These are phyloP conservation scores for Dusona sp. DNA, from an alignment of 2,888 invertebrate species.

Conservation along the genomic window DNA sequence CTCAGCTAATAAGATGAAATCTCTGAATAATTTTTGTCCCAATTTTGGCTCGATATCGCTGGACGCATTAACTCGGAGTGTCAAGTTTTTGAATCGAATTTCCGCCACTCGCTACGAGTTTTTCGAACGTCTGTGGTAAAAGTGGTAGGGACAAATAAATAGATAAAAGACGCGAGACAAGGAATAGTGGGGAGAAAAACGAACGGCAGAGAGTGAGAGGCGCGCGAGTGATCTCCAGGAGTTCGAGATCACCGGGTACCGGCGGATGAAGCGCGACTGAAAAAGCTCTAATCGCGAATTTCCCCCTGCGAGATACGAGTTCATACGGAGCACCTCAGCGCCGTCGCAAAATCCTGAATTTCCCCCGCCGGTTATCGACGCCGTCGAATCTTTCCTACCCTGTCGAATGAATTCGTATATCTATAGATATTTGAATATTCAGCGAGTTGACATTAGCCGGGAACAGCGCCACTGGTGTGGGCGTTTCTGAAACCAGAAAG, in stretches of 20 bases:
- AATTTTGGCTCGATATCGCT: not conserved
- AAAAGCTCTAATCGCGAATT: not conserved
- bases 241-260: conserved; percentile 13
- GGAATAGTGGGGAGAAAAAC: not conserved
- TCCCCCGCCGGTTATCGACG: conserved; percentile 16
- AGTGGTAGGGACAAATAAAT: not conserved
- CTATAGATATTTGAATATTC: not conserved
- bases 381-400: not conserved
- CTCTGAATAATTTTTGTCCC: not conserved
- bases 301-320: not conserved
- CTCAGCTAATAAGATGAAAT: not conserved
- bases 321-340: not conserved
- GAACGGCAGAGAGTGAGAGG: not conserved
- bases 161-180: not conserved
- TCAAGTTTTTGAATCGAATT: not conserved
- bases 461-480: not conserved
- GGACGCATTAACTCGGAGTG: not conserved
- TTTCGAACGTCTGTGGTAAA: not conserved
- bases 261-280: conserved; percentile 17
- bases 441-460: not conserved
- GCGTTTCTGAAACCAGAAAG: not conserved
- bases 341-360: conserved; percentile 15
- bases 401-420: not conserved
- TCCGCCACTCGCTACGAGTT: not conserved
- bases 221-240: not conserved